Evolutionary conservation across 2,113 vertebrate genomes (phyloP), one percentile per base, ranked within the genome.

Genomic region (Nymphicus hollandicus): DNA sequence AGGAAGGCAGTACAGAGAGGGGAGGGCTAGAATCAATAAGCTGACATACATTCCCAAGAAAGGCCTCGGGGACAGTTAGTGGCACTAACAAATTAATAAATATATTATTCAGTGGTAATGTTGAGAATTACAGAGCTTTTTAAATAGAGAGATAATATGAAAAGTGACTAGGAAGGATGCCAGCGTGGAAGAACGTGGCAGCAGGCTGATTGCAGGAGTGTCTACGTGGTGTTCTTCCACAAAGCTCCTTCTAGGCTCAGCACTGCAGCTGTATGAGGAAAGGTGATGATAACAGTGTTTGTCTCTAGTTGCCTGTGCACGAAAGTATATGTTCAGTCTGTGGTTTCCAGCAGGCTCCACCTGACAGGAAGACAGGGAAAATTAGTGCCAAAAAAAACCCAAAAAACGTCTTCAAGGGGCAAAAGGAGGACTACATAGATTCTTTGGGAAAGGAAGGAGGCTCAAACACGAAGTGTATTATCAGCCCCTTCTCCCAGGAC

Each of bases 51-150:
- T 92, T 95, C 96, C 95, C 49, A 68, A 85, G 91, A 80, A 95
- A 92, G 95, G 91, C 96, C 93, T 95, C 10, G 3, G 97, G 91
- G 94, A 76, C 81, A 58, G 92, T 96, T 94, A 87, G 79, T 95
- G 93, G 86, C 95, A 86, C 78, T 93, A 92, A 93, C 88, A 96
- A 93, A 96, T 97, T 97, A 97, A 97, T 97, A 97, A 97, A 97
- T 97, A 95, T 94, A 91, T 95, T 95, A 95, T 96, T 96, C 76
- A 91, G 71, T 56, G 78, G 71, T 93, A 94, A 91, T 49, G 70
- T 60, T 91, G 84, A 88, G 91, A 84, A 93, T 96, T 94, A 95
- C 73, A 74, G 88, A 68, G 61, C 72, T 72, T 93, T 93, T 96
- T 88, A 82, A 96, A 92, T 65, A 86, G 73, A 53, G 28, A 50